Conservation (phyloP, 2,113 vertebrate genomes). For the Phaethornis superciliosus region DNA sequence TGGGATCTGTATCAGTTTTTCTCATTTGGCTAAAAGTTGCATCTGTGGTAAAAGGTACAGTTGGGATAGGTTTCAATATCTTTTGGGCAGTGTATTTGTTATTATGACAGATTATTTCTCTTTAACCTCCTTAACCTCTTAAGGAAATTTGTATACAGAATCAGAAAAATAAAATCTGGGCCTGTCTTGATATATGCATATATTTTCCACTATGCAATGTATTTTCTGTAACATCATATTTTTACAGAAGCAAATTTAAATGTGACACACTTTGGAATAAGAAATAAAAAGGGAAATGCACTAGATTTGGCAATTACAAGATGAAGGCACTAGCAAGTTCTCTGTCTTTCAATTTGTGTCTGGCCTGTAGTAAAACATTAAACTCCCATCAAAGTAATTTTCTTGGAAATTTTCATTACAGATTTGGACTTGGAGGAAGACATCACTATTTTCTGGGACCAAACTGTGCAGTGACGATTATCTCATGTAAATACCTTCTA, state of each 20-base stretch:
- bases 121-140: not conserved
- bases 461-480: not conserved
- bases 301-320: not conserved
- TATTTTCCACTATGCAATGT: not conserved
- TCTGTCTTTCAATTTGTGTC: not conserved
- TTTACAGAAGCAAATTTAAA: not conserved
- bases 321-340: not conserved
- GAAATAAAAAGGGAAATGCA: constrained; percentile 7
- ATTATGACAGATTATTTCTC: not conserved
- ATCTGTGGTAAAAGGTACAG: not conserved
- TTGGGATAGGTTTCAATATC: not conserved
- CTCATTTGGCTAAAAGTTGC: not conserved
- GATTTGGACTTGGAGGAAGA: not conserved
- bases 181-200: not conserved
- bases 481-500: not conserved
- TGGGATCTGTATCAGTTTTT: not conserved
- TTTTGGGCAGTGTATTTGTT: not conserved
- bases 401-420: constrained; percentile 11
- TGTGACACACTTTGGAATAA: not conserved
- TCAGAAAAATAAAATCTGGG: not conserved
- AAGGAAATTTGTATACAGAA: not conserved
- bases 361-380: not conserved
- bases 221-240: not conserved
- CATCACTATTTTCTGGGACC: not conserved
- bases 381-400: constrained; percentile 2